A percentile compares a stretch with the other conserved stretches of the same genome.
Conservation (phyloP, 2,113 vertebrate genomes). For the Protomyctophum bolini region DNA sequence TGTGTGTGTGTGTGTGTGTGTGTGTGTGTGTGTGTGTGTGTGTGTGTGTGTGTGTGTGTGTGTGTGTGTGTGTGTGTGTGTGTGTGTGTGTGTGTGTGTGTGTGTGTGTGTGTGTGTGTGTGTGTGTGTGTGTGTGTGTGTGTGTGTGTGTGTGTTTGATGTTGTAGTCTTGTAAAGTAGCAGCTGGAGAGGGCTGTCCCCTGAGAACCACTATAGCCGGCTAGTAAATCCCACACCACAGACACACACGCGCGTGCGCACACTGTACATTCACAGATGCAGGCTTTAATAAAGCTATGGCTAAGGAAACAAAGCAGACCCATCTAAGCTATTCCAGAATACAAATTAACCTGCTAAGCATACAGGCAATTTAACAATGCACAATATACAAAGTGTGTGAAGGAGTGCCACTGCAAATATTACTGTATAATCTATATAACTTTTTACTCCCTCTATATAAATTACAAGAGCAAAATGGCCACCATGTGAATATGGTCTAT, state of each 20-base stretch:
- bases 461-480: too few species aligned
- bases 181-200: slow-evolving; percentile 76
- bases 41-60: slow-evolving; percentile 54
- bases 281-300: slow-evolving; percentile 73
- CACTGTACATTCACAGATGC: slow-evolving; percentile 18
- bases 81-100: background rate
- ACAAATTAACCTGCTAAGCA: too few species aligned
- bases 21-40: slow-evolving; percentile 30
- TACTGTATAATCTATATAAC: too few species aligned
- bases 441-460: too few species aligned
- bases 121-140: slow-evolving; percentile 48
- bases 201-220: slow-evolving; percentile 63
- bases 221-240: slow-evolving; percentile 67
- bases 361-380: too few species aligned
- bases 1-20: slow-evolving; percentile 52
- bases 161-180: slow-evolving; percentile 74
- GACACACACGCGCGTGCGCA: slow-evolving; percentile 27
- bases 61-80: slow-evolving; percentile 53
- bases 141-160: slow-evolving; percentile 71
- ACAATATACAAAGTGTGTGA: too few species aligned
- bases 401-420: too few species aligned
- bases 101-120: slow-evolving; percentile 1
- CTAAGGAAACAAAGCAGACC: slow-evolving; percentile 62
- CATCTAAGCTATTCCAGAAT: slow-evolving; percentile 23
- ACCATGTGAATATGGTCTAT: too few species aligned